phyloP scores from a whole-genome alignment of 1,140 invertebrate species.

The fruit fly (Drosophila melanogaster) region Release_6_plus_ISO1_MT NC_004354.4:16384001-16384500 shows the following conservation, averaged over 20 bases:
- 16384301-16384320: conserved; percentile 4
- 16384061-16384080: not conserved
- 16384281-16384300: not conserved
- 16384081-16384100: not conserved
- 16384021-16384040: not conserved
- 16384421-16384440: not conserved
- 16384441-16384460: not conserved
- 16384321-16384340: conserved; percentile 15
- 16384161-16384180: not conserved
- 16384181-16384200: not conserved
- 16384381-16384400: conserved; percentile 34
- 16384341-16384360: conserved; percentile 6
- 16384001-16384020: too few species aligned
- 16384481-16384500: conserved; percentile 13
- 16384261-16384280: not conserved
- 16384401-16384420: conserved; percentile 1
- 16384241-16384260: conserved; percentile 19
- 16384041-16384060: not conserved
- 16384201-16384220: not conserved
- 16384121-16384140: not conserved
- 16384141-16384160: not conserved
- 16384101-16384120: not conserved
- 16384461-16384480: conserved; percentile 1
- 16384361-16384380: conserved; percentile 4
- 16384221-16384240: conserved; percentile 11